Base-by-base conservation (phyloP, 2,113 vertebrate species). In the Numida meleagris region DNA sequence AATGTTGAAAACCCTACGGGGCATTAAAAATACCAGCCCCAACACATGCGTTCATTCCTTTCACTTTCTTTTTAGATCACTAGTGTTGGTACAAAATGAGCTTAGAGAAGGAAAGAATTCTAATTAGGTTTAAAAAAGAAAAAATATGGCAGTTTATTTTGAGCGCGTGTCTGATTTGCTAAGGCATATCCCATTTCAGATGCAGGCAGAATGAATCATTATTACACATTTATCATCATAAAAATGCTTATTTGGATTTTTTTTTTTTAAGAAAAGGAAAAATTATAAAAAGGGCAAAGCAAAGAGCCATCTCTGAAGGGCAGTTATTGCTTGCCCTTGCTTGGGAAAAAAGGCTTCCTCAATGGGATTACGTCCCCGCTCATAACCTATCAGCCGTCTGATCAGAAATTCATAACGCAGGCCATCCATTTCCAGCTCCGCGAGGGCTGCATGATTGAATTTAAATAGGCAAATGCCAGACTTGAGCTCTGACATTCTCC, bases 401-500 rank as follows among this genome's bases (percentile, higher is more conserved):
- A 98, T 98, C 98, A 97, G 98, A 98, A 98, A 98, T 98, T 98
- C 98, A 98, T 97, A 98, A 97, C 93, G 33, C 97, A 95, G 95
- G 96, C 95, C 96, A 97, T 98, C 98, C 98, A 97, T 96, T 96
- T 97, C 97, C 96, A 94, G 97, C 98, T 95, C 86, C 38, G 94
- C 83, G 80, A 96, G 96, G 98, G 97, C 97, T 97, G 97, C 97
- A 94, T 97, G 97, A 98, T 97, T 98, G 98, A 98, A 98, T 98
- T 98, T 98, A 98, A 99, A 98, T 98, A 98, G 98, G 98, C 97
- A 98, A 98, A 98, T 98, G 97, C 97, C 96, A 98, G 96, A 94
- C 97, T 97, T 96, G 96, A 96, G 96, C 84, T 90, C 96, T 98
- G 97, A 98, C 97, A 96, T 97, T 98, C 97, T 97, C 97, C 96